Base-by-base conservation (phyloP, 2,888 invertebrate genomes). In the Epinotia ramella region DNA sequence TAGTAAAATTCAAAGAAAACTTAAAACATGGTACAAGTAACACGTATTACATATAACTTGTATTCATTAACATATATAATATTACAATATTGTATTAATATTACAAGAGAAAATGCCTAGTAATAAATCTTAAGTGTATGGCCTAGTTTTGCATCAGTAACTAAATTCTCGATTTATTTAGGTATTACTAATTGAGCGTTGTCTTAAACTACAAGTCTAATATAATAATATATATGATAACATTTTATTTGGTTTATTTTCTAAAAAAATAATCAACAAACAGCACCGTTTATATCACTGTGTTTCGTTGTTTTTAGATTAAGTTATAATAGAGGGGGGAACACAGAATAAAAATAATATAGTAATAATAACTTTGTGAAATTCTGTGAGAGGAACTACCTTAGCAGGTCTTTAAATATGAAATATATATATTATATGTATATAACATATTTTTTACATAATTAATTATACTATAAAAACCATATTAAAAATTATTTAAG, bases 231-330 rank as follows among this genome's bases (percentile, higher is more conserved):
- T 53, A 72, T 76, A 79, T 78, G 81, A 81, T 85, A 87, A 84
- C 81, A 87, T 87, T 62, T 53, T 90, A 90, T 93, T 92, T 92
- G 93, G 93, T 91, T 89, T 89, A 87, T 87, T 88, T 85, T 87
- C 86, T 89, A 91, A 85, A 87, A 86, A 86, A 86, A 84, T 87
- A 89, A 85, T 80, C 81, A 89, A 89, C 85, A 86, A 82, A 86
- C 89, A 92, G 93, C 93, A 93, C 93, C 92, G 60, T 84, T 84
- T 78, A 79, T 88, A 90, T 91, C 91, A 91, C 91, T 87, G 87
- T 84, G 80, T 81, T 79, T 91, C 89, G 91, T 88, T 91, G 89
- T 87, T 72, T 77, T 76, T 79, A 74, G 63, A 57, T 64, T 63
- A 68, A 18, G 60, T 64, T 71, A 67, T 2, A 66, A 74, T 65